Conservation (phyloP, 2,797 vertebrate genomes). For the Danio albolineatus region DNA sequence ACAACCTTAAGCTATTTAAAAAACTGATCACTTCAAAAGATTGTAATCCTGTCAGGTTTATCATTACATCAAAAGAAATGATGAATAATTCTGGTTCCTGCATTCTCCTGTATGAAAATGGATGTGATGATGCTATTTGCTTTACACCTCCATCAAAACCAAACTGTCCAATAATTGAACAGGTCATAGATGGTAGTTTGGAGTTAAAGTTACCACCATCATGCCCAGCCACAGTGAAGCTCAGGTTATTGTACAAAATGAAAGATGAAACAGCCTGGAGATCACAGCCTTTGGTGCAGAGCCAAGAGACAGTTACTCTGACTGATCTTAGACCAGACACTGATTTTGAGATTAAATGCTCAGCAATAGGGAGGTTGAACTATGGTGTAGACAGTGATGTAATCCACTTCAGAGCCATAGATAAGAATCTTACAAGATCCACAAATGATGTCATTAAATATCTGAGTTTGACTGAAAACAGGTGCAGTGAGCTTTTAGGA, state of each 20-base stretch:
- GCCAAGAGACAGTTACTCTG: conserved; percentile 52
- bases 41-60: too few relatives aligned
- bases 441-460: too few relatives aligned
- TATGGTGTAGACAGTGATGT: background rate
- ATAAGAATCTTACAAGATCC: too few relatives aligned
- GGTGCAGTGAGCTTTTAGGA: too few relatives aligned
- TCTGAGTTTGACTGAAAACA: too few relatives aligned
- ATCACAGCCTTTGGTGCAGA: conserved; percentile 1
- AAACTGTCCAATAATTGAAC: background rate
- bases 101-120: background rate
- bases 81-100: too few relatives aligned
- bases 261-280: conserved; percentile 31
- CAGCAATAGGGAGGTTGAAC: conserved; percentile 52
- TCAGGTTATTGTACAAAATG: conserved; percentile 47
- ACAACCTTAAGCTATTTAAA: too few relatives aligned
- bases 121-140: background rate
- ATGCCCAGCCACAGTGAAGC: conserved; percentile 12
- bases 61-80: too few relatives aligned
- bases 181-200: background rate
- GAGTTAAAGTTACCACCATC: background rate
- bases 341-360: conserved; percentile 66
- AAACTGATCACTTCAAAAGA: too few relatives aligned
- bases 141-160: conserved; percentile 27
- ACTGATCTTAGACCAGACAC: too few relatives aligned
- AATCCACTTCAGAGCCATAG: too few relatives aligned